Evolutionary conservation across 2,113 vertebrate genomes (phyloP), one percentile per base, ranked within the genome.

Genomic region (Romanogobio albipinnatus): DNA sequence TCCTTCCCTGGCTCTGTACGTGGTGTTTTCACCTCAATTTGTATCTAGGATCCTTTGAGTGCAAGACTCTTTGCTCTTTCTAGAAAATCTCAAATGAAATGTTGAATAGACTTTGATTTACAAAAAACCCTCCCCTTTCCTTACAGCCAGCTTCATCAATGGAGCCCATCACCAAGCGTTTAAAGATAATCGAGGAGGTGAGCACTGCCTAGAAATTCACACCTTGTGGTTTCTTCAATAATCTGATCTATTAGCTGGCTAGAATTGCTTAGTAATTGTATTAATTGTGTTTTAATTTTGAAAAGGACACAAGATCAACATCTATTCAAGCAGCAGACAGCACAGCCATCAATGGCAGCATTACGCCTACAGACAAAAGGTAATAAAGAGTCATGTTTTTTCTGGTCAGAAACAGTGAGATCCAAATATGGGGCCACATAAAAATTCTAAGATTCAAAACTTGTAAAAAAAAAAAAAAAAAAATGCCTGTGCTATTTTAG

Each of bases 321-420:
- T 99, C 98, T 70, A 99, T 99, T 91, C 98, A 99, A 91, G 97
- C 98, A 86, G 98, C 98, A 86, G 98, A 99, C 94, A 99, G 97
- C 94, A 99, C 98, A 15, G 98, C 98, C 5, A 94, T 99, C 89
- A 99, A 99, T 53, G 98, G 98, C 93, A 99, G 94, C 91, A 95
- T 99, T 93, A 99, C 96, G 0, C 98, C 98, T 84, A 99, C 98
- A 90, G 98, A 99, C 89, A 99, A 99, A 95, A 97, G 99, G 98
- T 98, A 95, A 86, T 90, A 2, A 10, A 4, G 14, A 9, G 29
- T 80, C 33, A 26, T 36, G 7, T 33, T 61, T 22, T 59, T 24
- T 26, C 11, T 17, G 19, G 7, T 24, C 29, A 14, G 64, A 53
- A 76, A 51, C 10, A 5, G 36, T 47, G 19, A 39, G 36, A 39